Base-by-base conservation (phyloP, 2,797 vertebrate species). In the Cynopterus sphinx region DNA sequence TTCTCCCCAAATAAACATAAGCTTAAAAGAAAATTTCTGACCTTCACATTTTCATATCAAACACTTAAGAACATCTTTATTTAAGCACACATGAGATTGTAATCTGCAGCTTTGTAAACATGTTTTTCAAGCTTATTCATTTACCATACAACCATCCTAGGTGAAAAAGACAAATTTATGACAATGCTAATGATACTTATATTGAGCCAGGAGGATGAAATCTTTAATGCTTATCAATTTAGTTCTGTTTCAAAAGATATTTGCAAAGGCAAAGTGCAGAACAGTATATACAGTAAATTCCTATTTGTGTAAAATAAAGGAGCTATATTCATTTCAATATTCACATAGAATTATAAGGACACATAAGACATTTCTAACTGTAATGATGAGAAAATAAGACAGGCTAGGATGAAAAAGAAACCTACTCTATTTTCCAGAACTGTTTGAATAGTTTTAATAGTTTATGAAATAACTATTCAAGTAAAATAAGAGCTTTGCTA, bases 301-400 rank as follows among this genome's bases (percentile, higher is more conserved):
- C 53, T 89, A 65, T 63, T 55, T 70, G 12, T 75, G 15, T 77
- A 94, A 82, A 96, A 70, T 75, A 93, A 87, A 28, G 57, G 28
- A 87, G 46, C 10, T 86, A 75, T 55, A 33, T 83, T 93, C 57
- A 89, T 86, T 94, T 75, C 41, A 51, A 61, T 33, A 83, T 49
- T 10, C 71, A 83, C 6, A 83, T 33, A 83, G 89, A 91, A 86
- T 78, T 79, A 28, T 19, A 79, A 90, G 51, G 46, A 84, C 31
- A 90, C 16, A 26, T 12, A 73, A 73, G 74, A 83, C 21, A 70
- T 86, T 90, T 78, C 82, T 82, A 86, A 51, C 28, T 65, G 43
- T 83, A 88, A 92, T 79, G 55, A 93, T 31, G 41, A 24, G 24
- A 89, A 86, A 94, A 95, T 53, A 75, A 94, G 33, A 90, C 43